Evolutionary conservation across 1,140 invertebrate species (phyloP), one percentile per base, ranked within the genome.

Genomic region (Ctenoplectra terminalis): DNA sequence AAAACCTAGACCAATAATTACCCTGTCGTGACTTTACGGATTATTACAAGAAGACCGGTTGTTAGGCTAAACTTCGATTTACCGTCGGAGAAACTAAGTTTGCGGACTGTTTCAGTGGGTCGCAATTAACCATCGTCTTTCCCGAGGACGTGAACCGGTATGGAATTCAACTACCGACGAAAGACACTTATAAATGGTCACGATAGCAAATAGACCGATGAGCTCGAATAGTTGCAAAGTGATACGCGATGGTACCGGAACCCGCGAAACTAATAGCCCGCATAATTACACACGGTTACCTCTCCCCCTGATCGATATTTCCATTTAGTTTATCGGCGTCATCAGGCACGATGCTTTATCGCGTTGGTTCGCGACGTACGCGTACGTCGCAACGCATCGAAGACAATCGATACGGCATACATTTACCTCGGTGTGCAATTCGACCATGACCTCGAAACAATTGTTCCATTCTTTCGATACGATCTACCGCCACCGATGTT

Each of bases 171-270:
- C 26, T 64, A 63, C 29, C 58, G 29, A n/a, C 52, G n/a, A 48
- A 29, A 31, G 56, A 63, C 77, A 43, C 50, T 73, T 64, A 61
- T 29, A 63, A 80, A 73, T 46, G 58, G 58, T 8, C 48, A 26
- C 7, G 64, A 60, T 58, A 70, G 20, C 50, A 23, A 40, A 13
- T 3, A 48, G 17, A 48, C 48, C 69, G 71, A 63, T 61, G 13
- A 54, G 58, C 37, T 81, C 61, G 79, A 75, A 74, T 81, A 46
- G 13, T 75, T 63, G 40, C 48, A 73, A 84, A 83, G 61, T 75
- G 86, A 83, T 84, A 86, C 86, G 66, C 72, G 56, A 54, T 87
- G 84, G 84, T 87, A 87, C 86, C 76, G 72, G 63, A 70, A 81
- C 69, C 43, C 72, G 52, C 29, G 37, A 64, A 80, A 61, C 29